These are phyloP conservation scores for Coregonus suidteri DNA, from an alignment of 2,797 vertebrate genomes.

Conservation along the genomic window DNA sequence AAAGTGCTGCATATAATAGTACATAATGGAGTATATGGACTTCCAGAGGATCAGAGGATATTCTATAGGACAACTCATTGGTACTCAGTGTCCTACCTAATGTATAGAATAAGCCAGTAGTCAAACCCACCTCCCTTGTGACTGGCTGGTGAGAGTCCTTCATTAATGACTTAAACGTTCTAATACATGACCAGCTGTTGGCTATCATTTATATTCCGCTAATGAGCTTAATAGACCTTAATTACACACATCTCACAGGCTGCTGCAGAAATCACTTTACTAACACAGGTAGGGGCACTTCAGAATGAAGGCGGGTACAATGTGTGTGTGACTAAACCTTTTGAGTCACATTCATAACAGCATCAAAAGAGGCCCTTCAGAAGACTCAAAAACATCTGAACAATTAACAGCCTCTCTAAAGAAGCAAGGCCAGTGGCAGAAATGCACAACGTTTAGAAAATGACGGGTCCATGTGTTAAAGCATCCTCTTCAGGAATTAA, in stretches of 20 bases:
- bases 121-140: constrained; percentile 17
- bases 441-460: background rate
- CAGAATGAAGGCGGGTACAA: background rate
- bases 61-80: background rate
- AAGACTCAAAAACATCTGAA: background rate
- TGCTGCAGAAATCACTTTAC: background rate
- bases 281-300: background rate
- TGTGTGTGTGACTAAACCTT: background rate
- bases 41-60: background rate
- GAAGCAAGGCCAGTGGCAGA: background rate
- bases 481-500: too few relatives aligned
- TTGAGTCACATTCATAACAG: background rate
- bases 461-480: background rate
- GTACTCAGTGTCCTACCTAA: background rate
- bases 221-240: constrained; percentile 70
- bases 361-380: background rate
- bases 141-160: constrained; percentile 53
- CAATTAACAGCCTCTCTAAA: background rate
- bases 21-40: background rate
- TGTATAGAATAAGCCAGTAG: constrained; percentile 34
- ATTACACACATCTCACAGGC: constrained; percentile 60
- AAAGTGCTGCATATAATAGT: background rate
- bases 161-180: constrained; percentile 61
- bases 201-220: constrained; percentile 64
- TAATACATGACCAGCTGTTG: constrained; percentile 65